phyloP scores from a whole-genome alignment of 2,797 vertebrate genomes.

The Brachyalestes nurse region DNA sequence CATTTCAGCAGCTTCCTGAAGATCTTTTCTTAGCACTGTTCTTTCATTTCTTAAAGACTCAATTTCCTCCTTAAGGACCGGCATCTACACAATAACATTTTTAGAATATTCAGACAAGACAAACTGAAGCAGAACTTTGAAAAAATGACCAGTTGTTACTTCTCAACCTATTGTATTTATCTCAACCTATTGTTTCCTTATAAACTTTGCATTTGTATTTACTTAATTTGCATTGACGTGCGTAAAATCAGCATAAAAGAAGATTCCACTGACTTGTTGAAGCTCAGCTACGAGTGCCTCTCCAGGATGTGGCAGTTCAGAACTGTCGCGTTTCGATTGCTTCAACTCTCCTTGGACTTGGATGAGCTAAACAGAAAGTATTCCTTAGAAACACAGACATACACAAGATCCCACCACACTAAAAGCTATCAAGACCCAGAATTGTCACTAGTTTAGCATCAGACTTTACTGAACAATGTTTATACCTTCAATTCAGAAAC shows the following conservation, averaged over 20 bases:
- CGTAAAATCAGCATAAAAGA: not conserved
- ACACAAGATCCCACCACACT: not conserved
- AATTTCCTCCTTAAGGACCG: conserved; percentile 38
- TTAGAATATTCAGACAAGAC: not conserved
- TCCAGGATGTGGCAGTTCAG: conserved; percentile 9
- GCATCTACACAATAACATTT: conserved; percentile 28
- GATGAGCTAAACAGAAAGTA: conserved; percentile 36
- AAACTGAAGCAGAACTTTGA: too few relatives aligned
- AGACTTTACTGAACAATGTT: too few relatives aligned
- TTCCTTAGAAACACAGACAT: not conserved
- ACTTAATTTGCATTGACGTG: not conserved
- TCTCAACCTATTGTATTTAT: too few relatives aligned
- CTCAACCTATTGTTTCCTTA: not conserved
- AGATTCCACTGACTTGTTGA: conserved; percentile 30
- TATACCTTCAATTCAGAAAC: too few relatives aligned
- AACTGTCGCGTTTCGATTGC: conserved; percentile 17
- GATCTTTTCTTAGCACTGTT: conserved; percentile 28
- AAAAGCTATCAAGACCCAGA: not conserved
- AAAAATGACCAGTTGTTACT: too few relatives aligned
- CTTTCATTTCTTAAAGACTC: conserved; percentile 44
- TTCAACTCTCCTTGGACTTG: conserved; percentile 49
- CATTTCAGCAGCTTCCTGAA: conserved; percentile 46
- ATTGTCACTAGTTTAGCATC: too few relatives aligned
- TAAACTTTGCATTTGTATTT: not conserved
- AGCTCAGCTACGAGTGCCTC: conserved; percentile 25